A percentile compares a stretch with the other conserved stretches of the same genome.
Conservation (phyloP, 2,888 invertebrate genomes). For the Chrysolina americana region DNA sequence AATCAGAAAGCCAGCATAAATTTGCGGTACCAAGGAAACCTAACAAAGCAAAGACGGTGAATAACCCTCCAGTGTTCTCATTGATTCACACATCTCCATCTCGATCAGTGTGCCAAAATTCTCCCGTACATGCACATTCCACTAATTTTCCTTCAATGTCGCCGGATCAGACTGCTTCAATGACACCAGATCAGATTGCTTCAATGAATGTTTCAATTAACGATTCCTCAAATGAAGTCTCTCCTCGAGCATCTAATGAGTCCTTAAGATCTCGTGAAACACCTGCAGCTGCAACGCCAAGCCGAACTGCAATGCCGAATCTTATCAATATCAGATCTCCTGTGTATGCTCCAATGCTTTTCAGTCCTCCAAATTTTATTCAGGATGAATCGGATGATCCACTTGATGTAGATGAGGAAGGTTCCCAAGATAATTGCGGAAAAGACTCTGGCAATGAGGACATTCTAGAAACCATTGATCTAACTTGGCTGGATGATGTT, state of each 20-base stretch:
- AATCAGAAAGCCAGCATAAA: not conserved
- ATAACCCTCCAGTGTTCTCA: not conserved
- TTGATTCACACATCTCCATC: not conserved
- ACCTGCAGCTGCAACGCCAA: not conserved
- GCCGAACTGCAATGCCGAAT: conserved; percentile 5
- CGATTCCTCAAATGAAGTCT: not conserved
- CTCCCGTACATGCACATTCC: not conserved
- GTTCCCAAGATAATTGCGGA: not conserved
- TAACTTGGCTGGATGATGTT: conserved; percentile 43
- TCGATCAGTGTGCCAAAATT: not conserved
- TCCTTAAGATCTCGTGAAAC: not conserved
- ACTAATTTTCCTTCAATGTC: not conserved
- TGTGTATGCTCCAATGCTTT: conserved; percentile 19
- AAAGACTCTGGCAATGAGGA: not conserved
- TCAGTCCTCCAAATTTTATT: conserved; percentile 9
- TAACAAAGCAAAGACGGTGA: not conserved
- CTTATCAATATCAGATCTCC: conserved; percentile 10
- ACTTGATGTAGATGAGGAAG: not conserved
- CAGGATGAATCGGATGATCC: conserved; percentile 15
- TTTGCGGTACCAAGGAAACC: conserved; percentile 1
- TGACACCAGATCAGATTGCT: not conserved
- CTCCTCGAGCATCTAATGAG: not conserved
- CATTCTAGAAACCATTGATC: conserved; percentile 32
- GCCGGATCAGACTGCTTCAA: not conserved
- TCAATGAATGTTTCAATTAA: not conserved